Evolutionary conservation across 2,888 invertebrate genomes (phyloP).

Genomic region (Meteorus cinctellus): DNA sequence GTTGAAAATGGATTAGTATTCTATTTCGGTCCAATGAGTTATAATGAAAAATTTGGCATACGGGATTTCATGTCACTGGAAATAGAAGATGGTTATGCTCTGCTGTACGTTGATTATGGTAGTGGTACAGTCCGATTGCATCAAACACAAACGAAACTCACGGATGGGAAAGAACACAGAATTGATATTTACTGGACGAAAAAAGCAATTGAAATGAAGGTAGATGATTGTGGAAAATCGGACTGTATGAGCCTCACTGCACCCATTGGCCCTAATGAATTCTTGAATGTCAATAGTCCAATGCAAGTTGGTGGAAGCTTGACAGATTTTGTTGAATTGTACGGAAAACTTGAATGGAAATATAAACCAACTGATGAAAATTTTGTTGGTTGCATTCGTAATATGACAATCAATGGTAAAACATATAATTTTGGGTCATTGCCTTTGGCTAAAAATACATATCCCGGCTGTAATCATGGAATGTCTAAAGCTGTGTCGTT

Average conservation of each 20-base stretch:
- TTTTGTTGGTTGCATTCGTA: constrained; percentile 92
- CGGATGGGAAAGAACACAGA: constrained; percentile 90
- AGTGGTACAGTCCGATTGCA: constrained; percentile 84
- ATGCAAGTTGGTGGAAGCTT: constrained; percentile 88
- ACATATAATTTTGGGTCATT: constrained; percentile 93
- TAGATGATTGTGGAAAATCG: constrained; percentile 83
- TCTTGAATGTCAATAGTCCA: constrained; percentile 89
- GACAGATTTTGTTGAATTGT: constrained; percentile 79
- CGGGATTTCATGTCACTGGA: constrained; percentile 95
- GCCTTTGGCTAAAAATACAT: constrained; percentile 81
- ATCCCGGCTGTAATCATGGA: constrained; percentile 83
- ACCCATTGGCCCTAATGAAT: constrained; percentile 82
- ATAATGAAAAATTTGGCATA: constrained; percentile 79
- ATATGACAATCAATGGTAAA: constrained; percentile 88
- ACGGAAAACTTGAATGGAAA: constrained; percentile 80
- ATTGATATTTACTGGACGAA: constrained; percentile 80
- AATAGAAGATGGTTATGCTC: constrained; percentile 86
- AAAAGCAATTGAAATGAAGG: constrained; percentile 82
- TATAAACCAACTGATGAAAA: constrained; percentile 81
- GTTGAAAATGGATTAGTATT: constrained; percentile 88
- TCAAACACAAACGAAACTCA: constrained; percentile 81
- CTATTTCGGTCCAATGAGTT: constrained; percentile 89
- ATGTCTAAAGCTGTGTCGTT: constrained; percentile 86
- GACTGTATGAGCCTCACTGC: constrained; percentile 83
- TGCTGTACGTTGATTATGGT: constrained; percentile 91